These are phyloP conservation scores for Melieria picta DNA, from an alignment of 2,888 invertebrate genomes.

Conservation along the genomic window DNA sequence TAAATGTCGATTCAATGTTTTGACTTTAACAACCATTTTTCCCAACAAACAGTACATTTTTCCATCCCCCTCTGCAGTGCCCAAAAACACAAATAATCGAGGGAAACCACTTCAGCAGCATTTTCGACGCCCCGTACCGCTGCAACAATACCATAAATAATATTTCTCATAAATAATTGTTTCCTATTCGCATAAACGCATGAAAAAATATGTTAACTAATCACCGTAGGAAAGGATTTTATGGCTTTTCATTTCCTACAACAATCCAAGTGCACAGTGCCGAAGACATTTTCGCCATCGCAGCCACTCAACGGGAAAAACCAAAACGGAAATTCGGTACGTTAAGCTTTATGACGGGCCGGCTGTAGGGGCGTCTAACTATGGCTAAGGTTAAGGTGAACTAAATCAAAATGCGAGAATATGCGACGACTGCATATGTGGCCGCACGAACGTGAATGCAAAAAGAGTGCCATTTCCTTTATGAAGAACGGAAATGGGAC, in stretches of 20 bases:
- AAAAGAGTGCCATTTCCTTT: slow-evolving; percentile 57
- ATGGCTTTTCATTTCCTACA: slow-evolving; percentile 63
- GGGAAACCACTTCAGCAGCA: not conserved
- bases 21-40: too few species aligned
- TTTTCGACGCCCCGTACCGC: not conserved
- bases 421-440: slow-evolving; percentile 19
- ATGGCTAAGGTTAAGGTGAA: slow-evolving; percentile 35
- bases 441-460: slow-evolving; percentile 34
- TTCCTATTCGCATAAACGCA: slow-evolving; percentile 50
- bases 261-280: slow-evolving; percentile 40
- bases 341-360: slow-evolving; percentile 50
- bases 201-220: slow-evolving; percentile 63
- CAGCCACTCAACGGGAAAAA: slow-evolving; percentile 70
- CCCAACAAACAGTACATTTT: too few species aligned
- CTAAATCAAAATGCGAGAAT: slow-evolving; percentile 13
- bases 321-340: slow-evolving; percentile 64
- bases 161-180: slow-evolving; percentile 64
- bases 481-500: slow-evolving; percentile 52
- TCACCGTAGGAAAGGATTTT: slow-evolving; percentile 65
- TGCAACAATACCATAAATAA: slow-evolving; percentile 58
- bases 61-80: too few species aligned
- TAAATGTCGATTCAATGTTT: too few species aligned
- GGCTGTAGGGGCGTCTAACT: slow-evolving; percentile 17
- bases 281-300: slow-evolving; percentile 40
- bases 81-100: not conserved